A percentile compares a stretch with the other conserved stretches of the same genome.
These are phyloP conservation scores for Florisuga fusca DNA, from an alignment of 2,797 vertebrate genomes.

Conservation along the genomic window DNA sequence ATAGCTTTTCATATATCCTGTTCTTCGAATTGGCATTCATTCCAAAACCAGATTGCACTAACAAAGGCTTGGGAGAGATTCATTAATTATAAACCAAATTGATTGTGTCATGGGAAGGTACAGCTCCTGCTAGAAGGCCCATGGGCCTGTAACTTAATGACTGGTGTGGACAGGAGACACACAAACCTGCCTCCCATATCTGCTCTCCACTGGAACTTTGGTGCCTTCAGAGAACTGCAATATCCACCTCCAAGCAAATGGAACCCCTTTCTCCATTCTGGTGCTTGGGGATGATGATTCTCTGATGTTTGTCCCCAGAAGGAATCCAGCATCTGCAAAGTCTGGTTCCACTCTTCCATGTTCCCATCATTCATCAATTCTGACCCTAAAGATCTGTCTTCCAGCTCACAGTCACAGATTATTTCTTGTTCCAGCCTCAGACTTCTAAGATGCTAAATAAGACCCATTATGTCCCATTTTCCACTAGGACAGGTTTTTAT, in stretches of 20 bases:
- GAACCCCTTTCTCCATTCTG: background rate
- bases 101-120: background rate
- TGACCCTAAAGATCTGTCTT: background rate
- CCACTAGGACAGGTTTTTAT: background rate
- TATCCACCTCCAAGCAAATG: background rate
- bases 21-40: background rate
- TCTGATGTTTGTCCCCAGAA: background rate
- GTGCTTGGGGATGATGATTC: background rate
- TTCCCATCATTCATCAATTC: background rate
- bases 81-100: background rate
- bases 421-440: background rate
- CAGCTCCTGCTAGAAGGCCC: background rate
- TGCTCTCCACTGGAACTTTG: background rate
- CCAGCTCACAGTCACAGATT: background rate
- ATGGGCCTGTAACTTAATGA: background rate
- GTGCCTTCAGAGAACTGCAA: conserved; percentile 13
- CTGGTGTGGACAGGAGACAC: background rate
- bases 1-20: background rate
- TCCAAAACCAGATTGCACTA: background rate
- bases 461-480: background rate
- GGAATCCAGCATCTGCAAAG: background rate
- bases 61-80: background rate
- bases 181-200: background rate
- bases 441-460: background rate
- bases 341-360: background rate